Percentiles rank a stretch among this genome's conserved stretches.
Evolutionary conservation across 2,888 invertebrate genomes (phyloP).

Genomic region (Brachycybe producta): DNA sequence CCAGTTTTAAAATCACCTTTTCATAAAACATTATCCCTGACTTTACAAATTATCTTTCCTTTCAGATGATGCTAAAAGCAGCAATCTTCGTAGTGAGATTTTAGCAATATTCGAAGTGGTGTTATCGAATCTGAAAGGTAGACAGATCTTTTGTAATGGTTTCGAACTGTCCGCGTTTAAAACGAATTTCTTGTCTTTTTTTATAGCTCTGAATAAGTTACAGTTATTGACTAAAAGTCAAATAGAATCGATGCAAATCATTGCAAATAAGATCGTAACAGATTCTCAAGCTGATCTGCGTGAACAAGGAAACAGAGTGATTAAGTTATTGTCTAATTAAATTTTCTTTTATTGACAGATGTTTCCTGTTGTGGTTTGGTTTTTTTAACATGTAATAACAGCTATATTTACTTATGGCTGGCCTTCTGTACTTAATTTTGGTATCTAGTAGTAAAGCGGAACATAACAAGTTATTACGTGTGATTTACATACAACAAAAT

Average conservation of each 20-base stretch:
- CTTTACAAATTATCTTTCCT: no score
- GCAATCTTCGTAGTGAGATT: constrained; percentile 2
- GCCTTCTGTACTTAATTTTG: no score
- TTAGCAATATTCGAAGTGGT: constrained; percentile 5
- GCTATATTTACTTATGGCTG: no score
- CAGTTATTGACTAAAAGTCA: background rate
- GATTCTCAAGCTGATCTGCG: constrained; percentile 12
- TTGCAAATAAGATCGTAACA: constrained; percentile 1
- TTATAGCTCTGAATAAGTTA: background rate
- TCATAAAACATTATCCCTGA: no score
- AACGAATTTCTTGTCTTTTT: background rate
- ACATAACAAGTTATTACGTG: no score
- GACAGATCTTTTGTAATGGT: background rate
- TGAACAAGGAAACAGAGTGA: constrained; percentile 7
- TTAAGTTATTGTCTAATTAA: background rate
- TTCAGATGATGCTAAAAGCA: constrained; percentile 1
- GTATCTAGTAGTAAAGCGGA: no score
- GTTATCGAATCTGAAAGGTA: constrained; percentile 1
- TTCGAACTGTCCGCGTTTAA: background rate
- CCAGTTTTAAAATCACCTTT: no score
- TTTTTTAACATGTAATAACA: no score
- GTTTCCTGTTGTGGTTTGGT: no score
- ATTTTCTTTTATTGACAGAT: no score
- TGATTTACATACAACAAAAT: no score
- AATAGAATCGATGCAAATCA: background rate